These are phyloP conservation scores for Panagrolaimus sp. DNA, from an alignment of 1,140 invertebrate genomes.

Conservation along the genomic window DNA sequence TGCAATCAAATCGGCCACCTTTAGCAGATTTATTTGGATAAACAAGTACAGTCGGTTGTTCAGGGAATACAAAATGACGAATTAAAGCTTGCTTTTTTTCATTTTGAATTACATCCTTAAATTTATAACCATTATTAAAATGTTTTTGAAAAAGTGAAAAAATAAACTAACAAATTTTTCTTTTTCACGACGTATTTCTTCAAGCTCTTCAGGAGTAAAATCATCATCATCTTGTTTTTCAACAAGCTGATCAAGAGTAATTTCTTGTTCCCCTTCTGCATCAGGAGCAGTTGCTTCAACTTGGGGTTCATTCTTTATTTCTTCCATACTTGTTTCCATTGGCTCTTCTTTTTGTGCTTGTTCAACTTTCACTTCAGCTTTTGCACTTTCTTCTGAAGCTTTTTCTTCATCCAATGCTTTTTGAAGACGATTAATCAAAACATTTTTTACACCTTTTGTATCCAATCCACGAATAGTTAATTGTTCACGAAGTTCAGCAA, in stretches of 20 bases:
- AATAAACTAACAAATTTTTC: constrained; percentile 39
- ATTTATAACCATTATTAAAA: not conserved
- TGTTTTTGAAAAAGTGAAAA: constrained; percentile 15
- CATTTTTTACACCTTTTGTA: constrained; percentile 84
- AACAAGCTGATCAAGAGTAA: constrained; percentile 28
- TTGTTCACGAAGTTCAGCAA: constrained; percentile 80
- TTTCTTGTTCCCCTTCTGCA: constrained; percentile 43
- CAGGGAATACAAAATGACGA: constrained; percentile 72
- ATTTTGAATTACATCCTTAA: constrained; percentile 34
- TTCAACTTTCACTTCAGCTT: not conserved
- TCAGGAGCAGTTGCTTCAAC: constrained; percentile 37
- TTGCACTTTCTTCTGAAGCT: constrained; percentile 49
- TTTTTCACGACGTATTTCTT: constrained; percentile 38
- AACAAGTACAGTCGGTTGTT: constrained; percentile 73
- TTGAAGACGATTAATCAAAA: constrained; percentile 78
- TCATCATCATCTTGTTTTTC: constrained; percentile 41
- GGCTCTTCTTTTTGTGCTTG: constrained; percentile 18
- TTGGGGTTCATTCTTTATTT: not conserved
- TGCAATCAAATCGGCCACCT: constrained; percentile 79
- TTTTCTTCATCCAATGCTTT: constrained; percentile 73
- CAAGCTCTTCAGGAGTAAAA: constrained; percentile 31
- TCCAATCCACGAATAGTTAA: constrained; percentile 77
- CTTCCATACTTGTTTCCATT: not conserved
- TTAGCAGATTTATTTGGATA: constrained; percentile 80
- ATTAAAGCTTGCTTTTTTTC: constrained; percentile 64